Evolutionary conservation across 2,888 invertebrate species (phyloP).

Genomic region (Bembecia ichneumoniformis): DNA sequence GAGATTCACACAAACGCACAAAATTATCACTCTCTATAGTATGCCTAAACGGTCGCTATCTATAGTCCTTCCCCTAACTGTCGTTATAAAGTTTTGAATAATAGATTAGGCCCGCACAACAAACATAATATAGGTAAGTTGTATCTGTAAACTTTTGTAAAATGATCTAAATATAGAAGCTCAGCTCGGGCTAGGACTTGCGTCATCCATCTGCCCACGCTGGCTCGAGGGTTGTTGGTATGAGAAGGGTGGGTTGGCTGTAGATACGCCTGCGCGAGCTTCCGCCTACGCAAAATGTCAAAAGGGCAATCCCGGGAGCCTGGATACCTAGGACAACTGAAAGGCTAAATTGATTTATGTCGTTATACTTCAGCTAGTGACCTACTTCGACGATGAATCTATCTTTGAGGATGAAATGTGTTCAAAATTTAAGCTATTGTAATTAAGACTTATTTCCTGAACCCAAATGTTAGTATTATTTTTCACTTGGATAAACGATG

Average conservation of each 20-base stretch:
- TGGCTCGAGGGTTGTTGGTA: slow-evolving; percentile 10
- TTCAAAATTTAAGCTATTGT: too few species aligned
- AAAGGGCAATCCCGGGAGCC: slow-evolving; percentile 56
- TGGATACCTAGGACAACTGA: slow-evolving; percentile 35
- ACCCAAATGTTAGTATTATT: too few species aligned
- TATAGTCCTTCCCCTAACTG: too few species aligned
- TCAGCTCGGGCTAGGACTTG: slow-evolving; percentile 32
- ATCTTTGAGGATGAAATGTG: neutral
- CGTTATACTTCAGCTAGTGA: slow-evolving; percentile 3
- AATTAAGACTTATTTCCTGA: too few species aligned
- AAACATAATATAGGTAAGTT: too few species aligned
- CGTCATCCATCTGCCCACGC: slow-evolving; percentile 61
- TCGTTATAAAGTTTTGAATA: too few species aligned
- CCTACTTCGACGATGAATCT: slow-evolving; percentile 1
- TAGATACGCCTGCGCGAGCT: slow-evolving; percentile 42
- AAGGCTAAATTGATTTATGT: slow-evolving; percentile 37
- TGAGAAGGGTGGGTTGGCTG: slow-evolving; percentile 14
- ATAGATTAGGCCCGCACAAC: too few species aligned
- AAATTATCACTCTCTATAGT: too few species aligned
- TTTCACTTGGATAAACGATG: too few species aligned
- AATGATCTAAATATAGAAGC: slow-evolving; percentile 39
- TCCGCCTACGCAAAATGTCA: slow-evolving; percentile 52
- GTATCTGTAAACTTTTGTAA: neutral
- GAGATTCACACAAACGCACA: too few species aligned
- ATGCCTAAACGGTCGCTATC: too few species aligned